Base-by-base conservation (phyloP, 2,113 vertebrate species). In the Melospiza melodia region DNA sequence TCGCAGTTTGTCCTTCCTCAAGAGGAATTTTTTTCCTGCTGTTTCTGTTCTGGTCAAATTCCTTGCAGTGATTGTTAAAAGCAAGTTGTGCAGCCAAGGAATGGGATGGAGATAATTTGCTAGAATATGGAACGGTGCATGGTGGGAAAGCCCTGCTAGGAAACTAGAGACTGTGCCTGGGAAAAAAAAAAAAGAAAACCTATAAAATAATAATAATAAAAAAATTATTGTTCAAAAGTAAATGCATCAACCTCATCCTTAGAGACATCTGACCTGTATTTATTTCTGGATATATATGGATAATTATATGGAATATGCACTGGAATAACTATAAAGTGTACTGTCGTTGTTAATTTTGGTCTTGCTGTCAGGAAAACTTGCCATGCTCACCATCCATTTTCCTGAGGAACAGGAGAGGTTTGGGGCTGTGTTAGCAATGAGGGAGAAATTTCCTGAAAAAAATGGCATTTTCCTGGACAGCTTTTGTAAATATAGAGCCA, bases 201-300 rank as follows among this genome's bases (percentile, higher is more conserved):
- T 0, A 3, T 57, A 48, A 77, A 83, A 41, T 61, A 49, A 66
- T 35, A 35, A 65, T 5, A 69, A 39, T 39, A 39, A 46, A 7
- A 76, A 44, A 46, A 66, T 88, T 90, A 72, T 66, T 95, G 41
- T 73, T 91, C 46, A 71, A 86, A 96, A 94, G 59, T 35, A 68
- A 85, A 33, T 35, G 43, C 62, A 91, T 78, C 59, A 78, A 10
- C 88, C 54, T 88, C 82, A 77, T 74, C 54, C 75, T n/a, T 51
- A 58, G 54, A 68, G 43, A 74, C n/a, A 19, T 39, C 66, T 87
- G 84, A 81, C 52, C 35, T 46, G 39, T 73, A 65, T 95, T 87
- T 91, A 73, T 95, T 95, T 92, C 62, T 94, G 35, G 35, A 35
- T 35, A 35, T 35, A 35, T 35, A 35, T 35, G 35, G 35, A 43